These are phyloP conservation scores for Amphipyra tragopoginis DNA, from an alignment of 2,888 invertebrate genomes.

Conservation along the genomic window DNA sequence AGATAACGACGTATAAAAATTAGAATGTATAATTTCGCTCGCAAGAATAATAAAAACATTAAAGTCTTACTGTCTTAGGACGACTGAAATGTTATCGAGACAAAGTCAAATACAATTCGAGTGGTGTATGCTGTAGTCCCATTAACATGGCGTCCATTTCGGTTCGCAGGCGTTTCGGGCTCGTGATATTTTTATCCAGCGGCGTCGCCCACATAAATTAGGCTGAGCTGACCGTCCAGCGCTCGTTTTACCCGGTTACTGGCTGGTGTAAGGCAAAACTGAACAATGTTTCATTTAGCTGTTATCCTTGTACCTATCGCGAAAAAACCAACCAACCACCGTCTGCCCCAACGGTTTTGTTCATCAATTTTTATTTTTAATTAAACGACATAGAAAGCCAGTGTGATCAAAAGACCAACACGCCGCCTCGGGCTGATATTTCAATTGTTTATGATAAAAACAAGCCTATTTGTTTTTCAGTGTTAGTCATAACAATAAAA, in stretches of 20 bases:
- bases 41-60: constrained; percentile 25
- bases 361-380: constrained; percentile 40
- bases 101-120: constrained; percentile 49
- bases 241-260: constrained; percentile 51
- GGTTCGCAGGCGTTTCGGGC: constrained; percentile 50
- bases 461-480: constrained; percentile 35
- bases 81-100: constrained; percentile 26
- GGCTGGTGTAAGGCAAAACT: constrained; percentile 51
- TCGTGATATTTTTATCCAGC: constrained; percentile 64
- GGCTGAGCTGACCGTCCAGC: constrained; percentile 50
- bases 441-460: constrained; percentile 43
- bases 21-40: constrained; percentile 52
- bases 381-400: constrained; percentile 33
- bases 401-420: constrained; percentile 41
- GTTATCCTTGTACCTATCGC: constrained; percentile 51
- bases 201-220: constrained; percentile 66
- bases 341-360: constrained; percentile 18
- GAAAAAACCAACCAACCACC: constrained; percentile 35
- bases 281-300: constrained; percentile 58
- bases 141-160: constrained; percentile 58
- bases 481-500: constrained; percentile 38
- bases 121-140: constrained; percentile 54
- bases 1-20: constrained; percentile 45
- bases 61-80: constrained; percentile 5
- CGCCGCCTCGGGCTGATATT: constrained; percentile 33